phyloP scores from a whole-genome alignment of 1,140 invertebrate species.

The Dolichoris vasculosae region DNA sequence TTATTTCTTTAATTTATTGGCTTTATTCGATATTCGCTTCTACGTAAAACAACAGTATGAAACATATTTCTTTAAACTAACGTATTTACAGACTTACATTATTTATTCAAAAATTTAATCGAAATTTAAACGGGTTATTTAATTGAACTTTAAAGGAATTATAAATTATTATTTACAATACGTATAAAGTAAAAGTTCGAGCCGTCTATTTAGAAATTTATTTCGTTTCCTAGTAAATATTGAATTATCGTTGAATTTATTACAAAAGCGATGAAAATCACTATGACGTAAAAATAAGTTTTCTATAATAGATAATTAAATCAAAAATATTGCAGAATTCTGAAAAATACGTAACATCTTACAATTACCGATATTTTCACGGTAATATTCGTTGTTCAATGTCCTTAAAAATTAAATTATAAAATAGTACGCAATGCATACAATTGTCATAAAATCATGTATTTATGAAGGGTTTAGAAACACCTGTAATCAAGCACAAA shows the following conservation, averaged over 20 bases:
- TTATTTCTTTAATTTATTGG: too few species aligned
- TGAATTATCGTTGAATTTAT: background rate
- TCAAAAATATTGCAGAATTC: background rate
- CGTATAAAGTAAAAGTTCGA: background rate
- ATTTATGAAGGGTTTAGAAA: slow-evolving; percentile 3
- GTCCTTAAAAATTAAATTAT: background rate
- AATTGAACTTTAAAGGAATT: background rate
- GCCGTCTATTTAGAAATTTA: background rate
- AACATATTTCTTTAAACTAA: too few species aligned
- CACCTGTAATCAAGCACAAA: background rate
- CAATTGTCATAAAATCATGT: background rate
- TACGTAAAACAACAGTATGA: too few species aligned
- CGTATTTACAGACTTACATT: too few species aligned
- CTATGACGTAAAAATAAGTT: background rate
- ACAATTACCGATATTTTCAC: background rate
- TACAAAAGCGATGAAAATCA: background rate
- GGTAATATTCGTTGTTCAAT: background rate
- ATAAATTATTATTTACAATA: background rate
- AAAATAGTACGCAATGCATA: slow-evolving; percentile 6
- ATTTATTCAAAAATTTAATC: too few species aligned
- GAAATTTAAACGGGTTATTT: background rate
- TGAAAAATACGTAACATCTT: background rate
- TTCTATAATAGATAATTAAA: background rate
- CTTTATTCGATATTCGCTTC: too few species aligned
- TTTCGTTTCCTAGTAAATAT: background rate